Conservation (phyloP, 2,797 vertebrate species). For the Muscicapa striata region DNA sequence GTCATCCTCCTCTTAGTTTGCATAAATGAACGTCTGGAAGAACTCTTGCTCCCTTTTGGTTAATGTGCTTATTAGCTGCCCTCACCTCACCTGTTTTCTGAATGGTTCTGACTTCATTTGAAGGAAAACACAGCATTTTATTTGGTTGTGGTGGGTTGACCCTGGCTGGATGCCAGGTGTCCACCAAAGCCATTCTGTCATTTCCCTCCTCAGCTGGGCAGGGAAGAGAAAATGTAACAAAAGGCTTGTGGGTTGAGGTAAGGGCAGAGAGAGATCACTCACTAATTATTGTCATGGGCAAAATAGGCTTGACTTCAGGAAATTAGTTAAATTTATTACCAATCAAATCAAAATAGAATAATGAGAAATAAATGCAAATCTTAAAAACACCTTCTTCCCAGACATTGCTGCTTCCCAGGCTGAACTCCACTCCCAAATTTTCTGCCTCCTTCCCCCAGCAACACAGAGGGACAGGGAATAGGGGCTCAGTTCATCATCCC, state of each 20-base stretch:
- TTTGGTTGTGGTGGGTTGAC: neutral
- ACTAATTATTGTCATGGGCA: accelerated
- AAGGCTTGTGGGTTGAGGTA: neutral
- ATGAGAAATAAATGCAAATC: neutral
- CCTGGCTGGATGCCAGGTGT: neutral
- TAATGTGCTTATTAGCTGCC: neutral
- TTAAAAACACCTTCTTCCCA: neutral
- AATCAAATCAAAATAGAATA: neutral
- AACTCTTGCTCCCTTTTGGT: neutral
- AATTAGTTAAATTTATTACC: neutral
- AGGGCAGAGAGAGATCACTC: neutral
- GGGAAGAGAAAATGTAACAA: neutral
- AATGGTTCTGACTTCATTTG: neutral
- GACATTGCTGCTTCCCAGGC: accelerated
- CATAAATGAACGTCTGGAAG: neutral
- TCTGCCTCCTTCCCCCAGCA: neutral
- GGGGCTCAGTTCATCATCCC: neutral
- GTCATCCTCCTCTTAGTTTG: neutral
- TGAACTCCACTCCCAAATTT: accelerated
- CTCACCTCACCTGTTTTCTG: neutral
- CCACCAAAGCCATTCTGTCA: neutral
- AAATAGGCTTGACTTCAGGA: neutral
- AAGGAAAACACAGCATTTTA: neutral
- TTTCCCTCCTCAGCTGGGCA: neutral
- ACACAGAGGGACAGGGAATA: neutral